Evolutionary conservation across 1,140 invertebrate genomes (phyloP), one percentile per base, ranked within the genome.

Genomic region (Philotrypesis tridentata): DNA sequence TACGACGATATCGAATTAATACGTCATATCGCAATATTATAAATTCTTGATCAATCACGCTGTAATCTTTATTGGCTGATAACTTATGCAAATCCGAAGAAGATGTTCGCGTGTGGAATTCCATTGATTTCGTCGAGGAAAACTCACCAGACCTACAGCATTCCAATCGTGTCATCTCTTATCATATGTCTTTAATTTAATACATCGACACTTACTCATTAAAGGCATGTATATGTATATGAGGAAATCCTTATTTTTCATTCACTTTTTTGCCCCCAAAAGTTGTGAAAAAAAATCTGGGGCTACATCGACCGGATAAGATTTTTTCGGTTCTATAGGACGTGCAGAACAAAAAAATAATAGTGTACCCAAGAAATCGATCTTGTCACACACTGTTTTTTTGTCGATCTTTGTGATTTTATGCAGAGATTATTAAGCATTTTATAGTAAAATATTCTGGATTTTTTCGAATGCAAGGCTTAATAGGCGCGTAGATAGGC

Each of bases 261-360:
- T n/a, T n/a, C n/a, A n/a, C n/a, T n/a, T n/a, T n/a, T n/a, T n/a
- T n/a, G n/a, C n/a, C n/a, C n/a, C n/a, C n/a, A n/a, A n/a, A n/a
- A n/a, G n/a, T n/a, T n/a, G n/a, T n/a, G n/a, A n/a, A 25, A 25
- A n/a, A 63, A n/a, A 63, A 25, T 12, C n/a, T n/a, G n/a, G n/a
- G n/a, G n/a, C n/a, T n/a, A n/a, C n/a, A n/a, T n/a, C n/a, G n/a
- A n/a, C n/a, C n/a, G n/a, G n/a, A n/a, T n/a, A n/a, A n/a, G n/a
- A n/a, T n/a, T n/a, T n/a, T n/a, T n/a, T n/a, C n/a, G n/a, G n/a
- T n/a, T n/a, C n/a, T n/a, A n/a, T n/a, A n/a, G n/a, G n/a, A n/a
- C n/a, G n/a, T n/a, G n/a, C n/a, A n/a, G 23, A 25, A 61, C n/a
- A 61, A 61, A 77, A 77, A 43, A 77, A 48, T 29, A 31, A 68